Evolutionary conservation across 2,888 invertebrate species (phyloP), one percentile per base, ranked within the genome.

Genomic region (Drosophila nr. perissopoda): DNA sequence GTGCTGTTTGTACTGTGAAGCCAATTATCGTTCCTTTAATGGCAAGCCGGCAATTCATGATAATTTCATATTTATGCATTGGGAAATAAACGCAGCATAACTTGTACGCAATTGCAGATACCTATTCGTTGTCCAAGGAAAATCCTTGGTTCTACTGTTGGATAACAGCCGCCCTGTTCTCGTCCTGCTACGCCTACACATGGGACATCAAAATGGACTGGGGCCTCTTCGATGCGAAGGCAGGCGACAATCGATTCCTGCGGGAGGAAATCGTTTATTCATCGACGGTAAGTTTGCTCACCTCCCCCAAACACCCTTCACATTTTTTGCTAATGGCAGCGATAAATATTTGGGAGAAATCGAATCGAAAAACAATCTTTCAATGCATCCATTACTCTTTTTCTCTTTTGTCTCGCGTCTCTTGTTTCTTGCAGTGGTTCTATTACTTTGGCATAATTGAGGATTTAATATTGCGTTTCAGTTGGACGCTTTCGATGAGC

Each of bases 191-290:
- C 92, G 96, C 97, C 7, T 97, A 97, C 92, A 95, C 95, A 31
- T 97, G 97, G 97, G 97, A 97, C 92, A 95, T 97, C 64, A 96
- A 96, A 93, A 97, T 97, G 96, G 97, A 97, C 94, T 97, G 97
- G 97, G 97, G 97, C 8, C 93, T 97, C 51, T 94, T 97, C 88
- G 97, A 97, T 92, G 94, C 95, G 74, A 94, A 95, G 79, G 95
- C 96, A 18, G 96, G 96, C n/a, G 96, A 96, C 92, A 96, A 97
- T 93, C 94, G 94, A 89, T 95, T 96, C 91, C 94, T 97, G 46
- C 93, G 97, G 66, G 97, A 97, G 92, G 97, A 97, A 94, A 95
- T 96, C 81, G 96, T 97, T 57, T 97, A 97, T 93, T 95, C 96
- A 31, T 95, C 95, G 70, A 95, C 95, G 91, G 96, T 96, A 93